A percentile compares a stretch with the other conserved stretches of the same genome.
These are phyloP conservation scores for Tetraodon nigroviridis DNA, from an alignment of 2,113 vertebrate genomes.

Conservation along the genomic window DNA sequence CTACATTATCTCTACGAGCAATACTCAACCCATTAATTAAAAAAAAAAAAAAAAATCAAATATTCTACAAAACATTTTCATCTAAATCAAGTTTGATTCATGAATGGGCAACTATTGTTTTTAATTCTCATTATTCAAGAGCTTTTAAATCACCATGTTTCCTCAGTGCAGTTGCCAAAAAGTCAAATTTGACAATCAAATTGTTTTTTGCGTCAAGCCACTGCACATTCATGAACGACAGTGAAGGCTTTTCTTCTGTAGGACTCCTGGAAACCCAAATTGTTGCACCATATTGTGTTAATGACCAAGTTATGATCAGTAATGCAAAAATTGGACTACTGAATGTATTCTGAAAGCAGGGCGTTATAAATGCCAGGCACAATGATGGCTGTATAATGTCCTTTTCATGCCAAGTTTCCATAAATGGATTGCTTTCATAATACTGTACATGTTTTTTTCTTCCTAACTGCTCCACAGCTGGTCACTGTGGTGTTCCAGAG, in stretches of 20 bases:
- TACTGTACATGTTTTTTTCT: neutral
- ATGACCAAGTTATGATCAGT: neutral
- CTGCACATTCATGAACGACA: slow-evolving; percentile 13
- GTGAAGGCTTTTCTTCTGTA: slow-evolving; percentile 5
- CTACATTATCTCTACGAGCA: slow-evolving; percentile 23
- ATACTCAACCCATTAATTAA: slow-evolving; percentile 26
- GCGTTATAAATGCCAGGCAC: neutral
- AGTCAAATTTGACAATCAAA: slow-evolving; percentile 42
- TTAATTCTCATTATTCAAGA: slow-evolving; percentile 27
- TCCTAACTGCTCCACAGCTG: slow-evolving; percentile 68
- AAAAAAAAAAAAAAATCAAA: slow-evolving; percentile 28
- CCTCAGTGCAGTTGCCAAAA: slow-evolving; percentile 45
- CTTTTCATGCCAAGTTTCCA: neutral
- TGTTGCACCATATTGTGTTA: slow-evolving; percentile 1
- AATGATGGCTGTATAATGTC: neutral
- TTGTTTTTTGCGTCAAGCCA: slow-evolving; percentile 18
- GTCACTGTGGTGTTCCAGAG: slow-evolving; percentile 92
- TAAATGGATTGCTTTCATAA: neutral
- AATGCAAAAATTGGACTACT: neutral
- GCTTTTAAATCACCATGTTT: slow-evolving; percentile 30
- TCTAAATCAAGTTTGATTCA: slow-evolving; percentile 45
- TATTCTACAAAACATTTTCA: slow-evolving; percentile 42
- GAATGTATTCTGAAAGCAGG: neutral
- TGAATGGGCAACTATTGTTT: slow-evolving; percentile 38
- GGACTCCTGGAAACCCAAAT: slow-evolving; percentile 4